These are phyloP conservation scores for Ceraclea dissimilis DNA, from an alignment of 2,888 invertebrate species.

Conservation along the genomic window DNA sequence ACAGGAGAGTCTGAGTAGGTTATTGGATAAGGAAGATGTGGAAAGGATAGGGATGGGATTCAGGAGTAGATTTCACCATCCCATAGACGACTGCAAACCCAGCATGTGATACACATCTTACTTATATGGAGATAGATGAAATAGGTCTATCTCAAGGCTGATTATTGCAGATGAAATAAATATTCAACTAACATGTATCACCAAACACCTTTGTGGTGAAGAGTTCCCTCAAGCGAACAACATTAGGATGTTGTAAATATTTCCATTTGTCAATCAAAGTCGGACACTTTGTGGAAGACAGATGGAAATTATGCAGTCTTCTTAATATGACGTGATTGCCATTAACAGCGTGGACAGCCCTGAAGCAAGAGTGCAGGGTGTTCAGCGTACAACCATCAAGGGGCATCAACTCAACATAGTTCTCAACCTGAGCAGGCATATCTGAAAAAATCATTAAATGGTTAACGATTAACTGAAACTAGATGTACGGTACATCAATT, in stretches of 20 bases:
- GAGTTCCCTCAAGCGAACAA: slow-evolving; percentile 85
- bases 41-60: no score
- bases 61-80: no score
- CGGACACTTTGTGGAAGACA: slow-evolving; percentile 78
- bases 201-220: slow-evolving; percentile 95
- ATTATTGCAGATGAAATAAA: no score
- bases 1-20: no score
- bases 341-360: slow-evolving; percentile 80
- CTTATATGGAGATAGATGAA: no score
- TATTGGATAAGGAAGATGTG: no score
- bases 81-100: no score
- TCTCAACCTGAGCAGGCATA: slow-evolving; percentile 81
- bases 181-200: slow-evolving; percentile 91
- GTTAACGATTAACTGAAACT: no score
- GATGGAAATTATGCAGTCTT: slow-evolving; percentile 79
- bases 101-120: no score
- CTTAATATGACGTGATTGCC: slow-evolving; percentile 81
- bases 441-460: slow-evolving; percentile 51
- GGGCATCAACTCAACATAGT: slow-evolving; percentile 81
- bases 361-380: slow-evolving; percentile 80
- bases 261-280: slow-evolving; percentile 89
- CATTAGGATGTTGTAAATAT: slow-evolving; percentile 88
- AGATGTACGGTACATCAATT: no score
- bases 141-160: no score
- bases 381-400: slow-evolving; percentile 61